phyloP scores from a whole-genome alignment of 1,140 invertebrate genomes.

The Drosophila leontia region DNA sequence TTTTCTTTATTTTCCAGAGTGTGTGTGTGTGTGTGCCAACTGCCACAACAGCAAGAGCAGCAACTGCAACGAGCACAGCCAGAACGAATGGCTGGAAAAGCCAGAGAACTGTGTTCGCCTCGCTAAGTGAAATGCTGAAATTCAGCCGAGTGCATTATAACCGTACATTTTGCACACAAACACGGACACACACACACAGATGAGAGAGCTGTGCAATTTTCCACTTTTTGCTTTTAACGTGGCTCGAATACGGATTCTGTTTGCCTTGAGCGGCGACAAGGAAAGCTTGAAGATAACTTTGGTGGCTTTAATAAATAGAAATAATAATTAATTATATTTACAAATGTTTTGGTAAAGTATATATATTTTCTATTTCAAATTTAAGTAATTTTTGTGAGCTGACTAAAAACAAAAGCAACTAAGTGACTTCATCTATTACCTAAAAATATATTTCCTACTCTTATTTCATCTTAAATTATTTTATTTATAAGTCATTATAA shows the following conservation, averaged over 20 bases:
- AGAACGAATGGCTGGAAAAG: conserved; percentile 52
- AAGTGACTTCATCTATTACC: neutral
- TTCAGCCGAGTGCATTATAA: conserved; percentile 69
- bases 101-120: conserved; percentile 46
- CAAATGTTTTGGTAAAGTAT: neutral
- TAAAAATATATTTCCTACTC: neutral
- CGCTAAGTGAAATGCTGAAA: conserved; percentile 70
- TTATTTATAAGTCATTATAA: neutral
- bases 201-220: conserved; percentile 59
- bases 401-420: neutral
- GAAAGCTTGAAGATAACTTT: conserved; percentile 27
- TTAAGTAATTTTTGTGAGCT: neutral
- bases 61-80: conserved; percentile 47
- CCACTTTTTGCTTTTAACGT: conserved; percentile 71
- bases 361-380: neutral
- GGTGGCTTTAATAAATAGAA: neutral
- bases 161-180: conserved; percentile 68
- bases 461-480: neutral
- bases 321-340: neutral
- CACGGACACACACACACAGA: conserved; percentile 26
- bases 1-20: conserved; percentile 59
- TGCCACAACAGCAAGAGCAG: conserved; percentile 44
- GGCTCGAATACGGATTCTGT: conserved; percentile 62
- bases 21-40: conserved; percentile 48
- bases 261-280: conserved; percentile 54